Evolutionary conservation across 2,797 vertebrate species (phyloP).

Genomic region (Merluccius polli): DNA sequence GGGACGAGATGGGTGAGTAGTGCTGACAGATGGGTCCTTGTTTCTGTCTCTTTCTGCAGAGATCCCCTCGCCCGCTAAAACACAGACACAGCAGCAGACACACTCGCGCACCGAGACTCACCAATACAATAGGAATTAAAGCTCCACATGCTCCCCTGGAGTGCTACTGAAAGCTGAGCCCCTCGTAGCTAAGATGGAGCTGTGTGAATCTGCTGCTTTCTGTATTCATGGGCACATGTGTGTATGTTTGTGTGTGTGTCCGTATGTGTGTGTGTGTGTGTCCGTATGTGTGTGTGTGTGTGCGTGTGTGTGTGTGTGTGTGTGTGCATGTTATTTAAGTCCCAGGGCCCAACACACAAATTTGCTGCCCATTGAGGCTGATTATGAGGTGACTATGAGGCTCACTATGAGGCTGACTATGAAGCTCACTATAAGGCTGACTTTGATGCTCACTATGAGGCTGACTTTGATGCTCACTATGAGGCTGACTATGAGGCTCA

Average conservation of each 20-base stretch:
- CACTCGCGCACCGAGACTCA: constrained; percentile 67
- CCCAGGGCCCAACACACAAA: constrained; percentile 32
- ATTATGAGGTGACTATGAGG: no score
- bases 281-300: no score
- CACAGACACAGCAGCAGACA: constrained; percentile 58
- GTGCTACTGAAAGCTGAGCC: constrained; percentile 75
- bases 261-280: constrained; percentile 11
- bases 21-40: constrained; percentile 83
- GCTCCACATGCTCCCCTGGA: constrained; percentile 72
- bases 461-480: no score
- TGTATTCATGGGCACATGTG: constrained; percentile 7
- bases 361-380: constrained; percentile 48
- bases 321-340: no score
- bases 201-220: constrained; percentile 9
- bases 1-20: constrained; percentile 60
- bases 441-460: no score
- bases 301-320: no score
- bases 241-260: constrained; percentile 21
- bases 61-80: constrained; percentile 68
- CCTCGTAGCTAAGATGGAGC: constrained; percentile 70
- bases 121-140: constrained; percentile 81
- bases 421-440: no score
- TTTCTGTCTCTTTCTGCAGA: constrained; percentile 74
- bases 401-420: no score
- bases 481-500: no score